phyloP scores from a whole-genome alignment of 2,113 vertebrate genomes.

The Megaptera novaeangliae region DNA sequence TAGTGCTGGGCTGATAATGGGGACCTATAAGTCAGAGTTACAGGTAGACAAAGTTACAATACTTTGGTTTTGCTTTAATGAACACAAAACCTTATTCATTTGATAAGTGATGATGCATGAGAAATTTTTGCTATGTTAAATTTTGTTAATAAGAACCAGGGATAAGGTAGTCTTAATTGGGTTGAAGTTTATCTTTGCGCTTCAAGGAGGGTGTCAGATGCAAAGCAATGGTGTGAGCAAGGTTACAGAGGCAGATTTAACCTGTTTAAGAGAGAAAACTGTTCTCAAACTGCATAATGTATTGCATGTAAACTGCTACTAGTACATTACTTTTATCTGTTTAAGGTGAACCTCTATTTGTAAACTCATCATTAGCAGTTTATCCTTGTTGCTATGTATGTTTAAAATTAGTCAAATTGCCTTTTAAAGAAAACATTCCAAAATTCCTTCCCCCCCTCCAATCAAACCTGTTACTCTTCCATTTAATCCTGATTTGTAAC shows the following conservation, averaged over 20 bases:
- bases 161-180: neutral
- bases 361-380: neutral
- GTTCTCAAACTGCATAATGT: neutral
- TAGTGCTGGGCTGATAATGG: fast-evolving
- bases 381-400: no score
- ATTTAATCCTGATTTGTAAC: neutral
- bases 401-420: neutral
- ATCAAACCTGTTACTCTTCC: neutral
- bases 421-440: neutral
- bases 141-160: neutral
- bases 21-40: neutral
- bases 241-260: neutral
- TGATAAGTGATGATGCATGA: neutral
- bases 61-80: neutral
- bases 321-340: neutral
- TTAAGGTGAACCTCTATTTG: neutral
- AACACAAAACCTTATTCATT: neutral
- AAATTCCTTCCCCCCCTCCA: neutral
- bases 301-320: neutral
- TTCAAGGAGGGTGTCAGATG: neutral
- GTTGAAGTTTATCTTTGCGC: neutral
- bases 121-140: neutral
- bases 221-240: neutral
- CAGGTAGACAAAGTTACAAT: neutral
- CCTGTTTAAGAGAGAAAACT: neutral